Evolutionary conservation across 2,888 invertebrate species (phyloP), one percentile per base, ranked within the genome.

Genomic region (Opisthograptis luteolata): DNA sequence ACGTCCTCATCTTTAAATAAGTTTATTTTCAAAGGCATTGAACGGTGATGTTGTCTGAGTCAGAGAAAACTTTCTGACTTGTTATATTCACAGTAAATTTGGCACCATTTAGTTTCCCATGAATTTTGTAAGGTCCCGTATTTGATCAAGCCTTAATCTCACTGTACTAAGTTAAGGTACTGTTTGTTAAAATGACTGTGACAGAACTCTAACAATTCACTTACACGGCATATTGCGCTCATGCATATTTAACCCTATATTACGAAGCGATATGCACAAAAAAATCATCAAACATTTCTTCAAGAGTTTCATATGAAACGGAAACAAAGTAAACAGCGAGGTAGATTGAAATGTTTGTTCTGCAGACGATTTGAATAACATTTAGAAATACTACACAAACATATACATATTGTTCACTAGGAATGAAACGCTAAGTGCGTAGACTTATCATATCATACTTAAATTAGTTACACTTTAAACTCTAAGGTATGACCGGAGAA

Each of bases 281-380:
- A 58, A 42, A 63, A 58, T 54, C 59, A 51, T 50, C 50, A 66
- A 59, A 66, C 58, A 65, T 64, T 63, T 62, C 58, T 45, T 64
- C 50, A 62, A 41, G 50, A 58, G 55, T 60, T 52, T 60, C 50
- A 43, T 53, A 35, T 60, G 55, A 80, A 76, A 81, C 76, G 77
- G 76, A 76, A 75, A 65, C 36, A 76, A 59, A 44, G 60, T 55
- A 68, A 65, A 77, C 65, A 73, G 73, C 76, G 83, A 85, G 82
- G 84, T 84, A 85, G 84, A 76, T 81, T 64, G 58, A 77, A 75
- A 66, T 68, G 59, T 79, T 81, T 78, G 72, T 75, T 77, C 73
- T 56, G 52, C 45, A 52, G 50, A 62, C 54, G 27, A 55, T 46
- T 40, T 60, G 49, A 60, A 58, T 49, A 44, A 64, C 40, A 60